Conservation (phyloP, 2,797 vertebrate species). For the Alfaro cultratus region DNA sequence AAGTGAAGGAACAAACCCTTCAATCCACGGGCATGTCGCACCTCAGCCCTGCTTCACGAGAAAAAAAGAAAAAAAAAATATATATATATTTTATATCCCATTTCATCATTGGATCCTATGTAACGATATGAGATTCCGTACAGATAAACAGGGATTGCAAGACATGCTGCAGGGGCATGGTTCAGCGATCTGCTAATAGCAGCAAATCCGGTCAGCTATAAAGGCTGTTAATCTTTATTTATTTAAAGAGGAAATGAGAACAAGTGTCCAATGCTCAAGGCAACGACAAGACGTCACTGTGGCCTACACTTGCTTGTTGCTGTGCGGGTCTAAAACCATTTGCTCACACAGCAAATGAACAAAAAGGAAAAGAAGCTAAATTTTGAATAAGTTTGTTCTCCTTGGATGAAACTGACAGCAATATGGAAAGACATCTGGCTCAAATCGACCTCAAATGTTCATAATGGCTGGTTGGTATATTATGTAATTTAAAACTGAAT, state of each 20-base stretch:
- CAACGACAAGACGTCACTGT: conserved; percentile 41
- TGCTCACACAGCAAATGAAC: conserved; percentile 27
- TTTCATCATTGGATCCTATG: neutral
- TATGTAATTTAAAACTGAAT: neutral
- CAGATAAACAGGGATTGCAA: conserved; percentile 7
- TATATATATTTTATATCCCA: neutral
- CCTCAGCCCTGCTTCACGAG: neutral
- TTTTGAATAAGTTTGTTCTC: neutral
- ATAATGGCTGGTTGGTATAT: neutral
- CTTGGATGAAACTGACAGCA: too few relatives aligned
- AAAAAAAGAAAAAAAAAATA: neutral
- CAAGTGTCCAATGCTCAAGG: conserved; percentile 55
- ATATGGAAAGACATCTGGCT: neutral
- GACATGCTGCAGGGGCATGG: conserved; percentile 14
- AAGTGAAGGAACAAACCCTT: neutral
- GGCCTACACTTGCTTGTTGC: conserved; percentile 29
- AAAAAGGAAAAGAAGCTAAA: neutral
- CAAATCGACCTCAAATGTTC: neutral
- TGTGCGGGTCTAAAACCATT: conserved; percentile 24
- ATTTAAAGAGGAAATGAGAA: conserved; percentile 74
- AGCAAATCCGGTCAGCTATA: conserved; percentile 40
- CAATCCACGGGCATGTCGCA: neutral
- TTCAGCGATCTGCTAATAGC: conserved; percentile 55
- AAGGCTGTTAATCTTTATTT: conserved; percentile 68
- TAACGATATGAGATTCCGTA: neutral